Conservation (phyloP, 2,888 invertebrate genomes). For the Trypoxylon attenuatum region DNA sequence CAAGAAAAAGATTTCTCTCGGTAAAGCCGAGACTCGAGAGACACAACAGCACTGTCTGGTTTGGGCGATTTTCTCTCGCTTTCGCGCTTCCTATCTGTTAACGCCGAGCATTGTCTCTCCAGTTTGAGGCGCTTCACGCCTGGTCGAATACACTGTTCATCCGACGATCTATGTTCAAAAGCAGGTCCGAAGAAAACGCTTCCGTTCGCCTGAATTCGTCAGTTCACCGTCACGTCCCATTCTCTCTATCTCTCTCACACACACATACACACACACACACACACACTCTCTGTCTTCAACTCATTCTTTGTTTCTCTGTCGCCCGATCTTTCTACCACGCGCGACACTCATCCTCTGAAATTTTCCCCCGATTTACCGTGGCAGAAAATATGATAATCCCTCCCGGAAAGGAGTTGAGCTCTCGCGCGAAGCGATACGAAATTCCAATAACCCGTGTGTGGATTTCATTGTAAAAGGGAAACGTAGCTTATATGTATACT, state of each 20-base stretch:
- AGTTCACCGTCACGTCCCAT: no score
- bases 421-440: background rate
- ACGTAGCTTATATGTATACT: no score
- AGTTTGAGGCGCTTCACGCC: background rate
- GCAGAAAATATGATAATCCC: background rate
- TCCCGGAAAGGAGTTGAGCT: background rate
- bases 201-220: background rate
- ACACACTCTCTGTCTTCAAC: no score
- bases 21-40: background rate
- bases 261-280: no score
- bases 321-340: background rate
- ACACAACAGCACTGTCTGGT: background rate
- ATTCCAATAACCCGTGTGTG: background rate
- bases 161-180: background rate
- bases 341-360: background rate
- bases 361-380: background rate
- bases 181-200: background rate
- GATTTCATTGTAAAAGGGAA: background rate
- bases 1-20: background rate
- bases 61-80: background rate
- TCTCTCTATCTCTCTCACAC: no score
- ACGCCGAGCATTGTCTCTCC: background rate
- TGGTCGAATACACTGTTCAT: background rate
- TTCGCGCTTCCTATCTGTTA: background rate
- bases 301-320: no score